These are phyloP conservation scores for Phymastichus coffea DNA, from an alignment of 1,140 invertebrate species.

Conservation along the genomic window DNA sequence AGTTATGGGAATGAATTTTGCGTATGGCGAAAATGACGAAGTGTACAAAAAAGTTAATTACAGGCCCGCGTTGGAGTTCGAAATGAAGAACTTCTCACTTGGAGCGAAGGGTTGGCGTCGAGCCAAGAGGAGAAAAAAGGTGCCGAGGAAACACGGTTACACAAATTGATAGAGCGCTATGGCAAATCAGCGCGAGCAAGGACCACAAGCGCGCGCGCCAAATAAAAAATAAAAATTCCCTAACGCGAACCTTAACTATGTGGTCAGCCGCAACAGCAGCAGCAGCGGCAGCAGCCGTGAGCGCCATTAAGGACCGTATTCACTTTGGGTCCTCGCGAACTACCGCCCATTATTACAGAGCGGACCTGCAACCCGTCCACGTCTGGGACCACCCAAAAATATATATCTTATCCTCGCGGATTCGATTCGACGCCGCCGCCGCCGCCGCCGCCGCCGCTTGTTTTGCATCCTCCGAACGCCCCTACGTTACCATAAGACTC, in stretches of 20 bases:
- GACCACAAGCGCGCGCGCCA: not conserved
- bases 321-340: too few species aligned
- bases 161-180: not conserved
- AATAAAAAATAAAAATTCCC: too few species aligned
- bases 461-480: not conserved
- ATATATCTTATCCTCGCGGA: not conserved
- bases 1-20: too few species aligned
- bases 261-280: not conserved
- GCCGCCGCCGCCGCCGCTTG: too few species aligned
- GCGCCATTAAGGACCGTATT: not conserved
- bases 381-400: conserved; percentile 17
- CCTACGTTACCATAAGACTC: not conserved
- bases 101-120: too few species aligned
- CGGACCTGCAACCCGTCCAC: not conserved
- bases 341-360: conserved; percentile 7
- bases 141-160: not conserved
- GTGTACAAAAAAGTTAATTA: too few species aligned
- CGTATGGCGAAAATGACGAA: too few species aligned
- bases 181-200: not conserved
- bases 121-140: not conserved
- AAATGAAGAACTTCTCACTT: too few species aligned
- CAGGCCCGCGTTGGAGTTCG: too few species aligned
- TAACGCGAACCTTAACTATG: not conserved
- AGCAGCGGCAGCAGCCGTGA: too few species aligned
- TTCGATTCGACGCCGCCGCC: too few species aligned